phyloP scores from a whole-genome alignment of 2,888 invertebrate species.

The Penaeus monodon region DNA sequence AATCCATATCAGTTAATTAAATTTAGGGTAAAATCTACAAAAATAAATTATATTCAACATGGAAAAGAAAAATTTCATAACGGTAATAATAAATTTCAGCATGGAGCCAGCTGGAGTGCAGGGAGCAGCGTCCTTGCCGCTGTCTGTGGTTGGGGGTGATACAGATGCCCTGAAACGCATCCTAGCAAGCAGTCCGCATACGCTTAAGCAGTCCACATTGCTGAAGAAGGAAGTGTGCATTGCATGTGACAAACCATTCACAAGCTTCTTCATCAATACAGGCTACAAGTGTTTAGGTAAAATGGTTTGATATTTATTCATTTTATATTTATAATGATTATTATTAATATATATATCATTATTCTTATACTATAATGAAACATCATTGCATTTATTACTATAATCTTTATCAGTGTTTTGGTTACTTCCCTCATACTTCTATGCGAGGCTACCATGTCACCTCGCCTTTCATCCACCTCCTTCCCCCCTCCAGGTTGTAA shows the following conservation, averaged over 20 bases:
- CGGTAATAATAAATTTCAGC: conserved; percentile 6
- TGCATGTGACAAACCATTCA: conserved; percentile 84
- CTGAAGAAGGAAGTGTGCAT: conserved; percentile 86
- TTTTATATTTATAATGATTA: neutral
- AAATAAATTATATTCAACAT: too few species aligned
- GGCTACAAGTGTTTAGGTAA: conserved; percentile 74
- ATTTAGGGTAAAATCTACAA: too few species aligned
- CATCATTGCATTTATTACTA: too few species aligned
- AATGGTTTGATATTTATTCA: conserved; percentile 19
- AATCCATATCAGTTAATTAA: too few species aligned
- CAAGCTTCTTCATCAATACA: conserved; percentile 76
- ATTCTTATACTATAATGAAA: too few species aligned
- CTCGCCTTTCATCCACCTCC: conserved; percentile 40
- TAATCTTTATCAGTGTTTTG: too few species aligned
- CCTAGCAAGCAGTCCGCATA: conserved; percentile 75
- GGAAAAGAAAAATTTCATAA: too few species aligned
- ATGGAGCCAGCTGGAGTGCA: conserved; percentile 24
- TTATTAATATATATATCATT: too few species aligned
- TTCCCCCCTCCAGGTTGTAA: conserved; percentile 77
- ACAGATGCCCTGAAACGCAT: conserved; percentile 46
- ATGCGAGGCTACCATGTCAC: neutral
- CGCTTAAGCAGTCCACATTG: conserved; percentile 78
- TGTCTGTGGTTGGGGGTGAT: conserved; percentile 20
- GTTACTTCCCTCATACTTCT: neutral
- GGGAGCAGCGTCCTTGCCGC: conserved; percentile 17